phyloP scores from a whole-genome alignment of 2,113 vertebrate genomes.

The Meriones unguiculatus region DNA sequence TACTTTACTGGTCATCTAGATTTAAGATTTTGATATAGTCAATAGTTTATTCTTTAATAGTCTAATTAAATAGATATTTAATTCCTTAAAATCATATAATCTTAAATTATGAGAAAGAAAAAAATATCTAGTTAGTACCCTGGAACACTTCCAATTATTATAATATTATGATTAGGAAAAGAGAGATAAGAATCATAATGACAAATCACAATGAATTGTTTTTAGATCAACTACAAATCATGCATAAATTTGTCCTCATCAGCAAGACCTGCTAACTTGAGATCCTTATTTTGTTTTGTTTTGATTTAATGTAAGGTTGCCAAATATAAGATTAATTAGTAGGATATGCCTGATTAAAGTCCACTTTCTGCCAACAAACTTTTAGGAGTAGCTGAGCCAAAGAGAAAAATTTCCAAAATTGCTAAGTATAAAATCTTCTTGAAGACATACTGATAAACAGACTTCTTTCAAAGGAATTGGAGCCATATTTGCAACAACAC shows the following conservation, averaged over 20 bases:
- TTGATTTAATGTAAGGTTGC: background rate
- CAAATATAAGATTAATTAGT: constrained; percentile 4
- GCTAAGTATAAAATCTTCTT: background rate
- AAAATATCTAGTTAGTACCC: background rate
- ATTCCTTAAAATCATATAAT: background rate
- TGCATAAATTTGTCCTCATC: background rate
- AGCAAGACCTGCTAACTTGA: background rate
- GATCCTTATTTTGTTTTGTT: background rate
- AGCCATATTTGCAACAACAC: background rate
- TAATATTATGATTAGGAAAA: background rate
- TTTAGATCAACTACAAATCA: constrained; percentile 6
- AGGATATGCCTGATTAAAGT: background rate
- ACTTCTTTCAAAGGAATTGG: background rate
- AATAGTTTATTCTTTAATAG: background rate
- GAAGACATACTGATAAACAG: background rate
- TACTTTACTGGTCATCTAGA: background rate
- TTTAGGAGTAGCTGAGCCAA: background rate
- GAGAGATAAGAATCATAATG: background rate
- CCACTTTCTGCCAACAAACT: background rate
- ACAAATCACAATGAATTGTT: background rate
- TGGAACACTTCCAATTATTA: background rate
- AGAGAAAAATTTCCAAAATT: background rate
- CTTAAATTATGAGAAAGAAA: background rate
- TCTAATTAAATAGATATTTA: background rate
- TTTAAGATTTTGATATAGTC: background rate